phyloP scores from a whole-genome alignment of 2,113 vertebrate genomes.

The Carettochelys insculpta region DNA sequence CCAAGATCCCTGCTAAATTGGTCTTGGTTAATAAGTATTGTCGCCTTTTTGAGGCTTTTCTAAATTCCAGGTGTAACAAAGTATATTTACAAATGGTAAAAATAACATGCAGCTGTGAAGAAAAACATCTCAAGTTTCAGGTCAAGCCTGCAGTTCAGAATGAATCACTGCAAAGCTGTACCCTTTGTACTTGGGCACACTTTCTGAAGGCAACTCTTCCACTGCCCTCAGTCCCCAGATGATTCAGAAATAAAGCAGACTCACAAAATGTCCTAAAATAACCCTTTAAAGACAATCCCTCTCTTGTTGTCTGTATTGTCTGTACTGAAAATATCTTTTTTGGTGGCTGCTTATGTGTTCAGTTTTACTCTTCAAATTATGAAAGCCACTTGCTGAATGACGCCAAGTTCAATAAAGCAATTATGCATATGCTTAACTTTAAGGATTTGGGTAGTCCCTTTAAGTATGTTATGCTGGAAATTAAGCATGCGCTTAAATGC shows the following conservation, averaged over 20 bases:
- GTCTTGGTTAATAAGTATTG: not conserved
- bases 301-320: constrained; percentile 74
- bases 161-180: constrained; percentile 67
- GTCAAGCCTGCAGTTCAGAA: not conserved
- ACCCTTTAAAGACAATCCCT: constrained; percentile 43
- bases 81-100: constrained; percentile 62
- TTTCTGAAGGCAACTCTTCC: constrained; percentile 72
- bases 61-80: constrained; percentile 62
- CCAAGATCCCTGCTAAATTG: not conserved
- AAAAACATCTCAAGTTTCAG: constrained; percentile 51
- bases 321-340: constrained; percentile 55
- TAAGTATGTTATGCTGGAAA: not conserved
- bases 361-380: constrained; percentile 17
- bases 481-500: not conserved
- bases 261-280: constrained; percentile 56
- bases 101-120: constrained; percentile 65
- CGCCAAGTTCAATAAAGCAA: not conserved
- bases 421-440: not conserved
- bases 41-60: not conserved
- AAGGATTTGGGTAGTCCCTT: not conserved
- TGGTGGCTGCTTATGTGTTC: constrained; percentile 18
- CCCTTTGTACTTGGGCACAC: constrained; percentile 2
- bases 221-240: not conserved
- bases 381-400: not conserved
- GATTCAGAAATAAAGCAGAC: constrained; percentile 76